Conservation (phyloP, 2,888 invertebrate species). For the Eupithecia centaureata region DNA sequence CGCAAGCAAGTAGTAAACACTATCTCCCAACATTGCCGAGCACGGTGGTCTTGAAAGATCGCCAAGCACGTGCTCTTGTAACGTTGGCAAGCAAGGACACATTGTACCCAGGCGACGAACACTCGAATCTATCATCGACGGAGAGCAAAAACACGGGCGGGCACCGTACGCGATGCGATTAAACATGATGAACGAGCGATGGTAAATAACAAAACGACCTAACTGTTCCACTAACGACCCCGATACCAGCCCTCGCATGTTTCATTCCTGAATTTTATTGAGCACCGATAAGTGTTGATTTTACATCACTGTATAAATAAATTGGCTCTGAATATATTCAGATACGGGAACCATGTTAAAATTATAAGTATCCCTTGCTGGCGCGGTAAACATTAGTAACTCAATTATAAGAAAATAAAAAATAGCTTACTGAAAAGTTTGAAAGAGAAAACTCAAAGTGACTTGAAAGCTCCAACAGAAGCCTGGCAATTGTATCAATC, state of each 20-base stretch:
- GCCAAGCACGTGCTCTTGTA: not conserved
- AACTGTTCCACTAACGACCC: conserved; percentile 71
- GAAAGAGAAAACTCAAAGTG: conserved; percentile 35
- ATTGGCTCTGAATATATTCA: conserved; percentile 18
- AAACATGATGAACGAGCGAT: conserved; percentile 75
- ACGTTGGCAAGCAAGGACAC: conserved; percentile 18
- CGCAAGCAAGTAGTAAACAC: not conserved
- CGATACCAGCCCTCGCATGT: conserved; percentile 60
- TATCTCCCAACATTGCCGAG: not conserved
- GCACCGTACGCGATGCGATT: conserved; percentile 64
- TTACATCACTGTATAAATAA: conserved; percentile 44
- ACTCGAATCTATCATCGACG: conserved; percentile 39
- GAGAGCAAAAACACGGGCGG: conserved; percentile 56
- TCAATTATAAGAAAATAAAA: conserved; percentile 7
- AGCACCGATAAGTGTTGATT: conserved; percentile 57
- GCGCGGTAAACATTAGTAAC: not conserved
- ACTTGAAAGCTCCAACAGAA: conserved; percentile 35
- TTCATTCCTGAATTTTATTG: conserved; percentile 66
- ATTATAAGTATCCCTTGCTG: not conserved
- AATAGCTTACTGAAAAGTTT: conserved; percentile 13
- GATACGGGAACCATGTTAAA: not conserved
- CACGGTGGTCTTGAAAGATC: not conserved
- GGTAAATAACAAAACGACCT: conserved; percentile 67
- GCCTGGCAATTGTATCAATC: conserved; percentile 57
- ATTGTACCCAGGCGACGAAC: conserved; percentile 25